A percentile compares a stretch with the other conserved stretches of the same genome.
These are phyloP conservation scores for Brachionus asplanchnoidis DNA, from an alignment of 1,140 invertebrate genomes.

Conservation along the genomic window DNA sequence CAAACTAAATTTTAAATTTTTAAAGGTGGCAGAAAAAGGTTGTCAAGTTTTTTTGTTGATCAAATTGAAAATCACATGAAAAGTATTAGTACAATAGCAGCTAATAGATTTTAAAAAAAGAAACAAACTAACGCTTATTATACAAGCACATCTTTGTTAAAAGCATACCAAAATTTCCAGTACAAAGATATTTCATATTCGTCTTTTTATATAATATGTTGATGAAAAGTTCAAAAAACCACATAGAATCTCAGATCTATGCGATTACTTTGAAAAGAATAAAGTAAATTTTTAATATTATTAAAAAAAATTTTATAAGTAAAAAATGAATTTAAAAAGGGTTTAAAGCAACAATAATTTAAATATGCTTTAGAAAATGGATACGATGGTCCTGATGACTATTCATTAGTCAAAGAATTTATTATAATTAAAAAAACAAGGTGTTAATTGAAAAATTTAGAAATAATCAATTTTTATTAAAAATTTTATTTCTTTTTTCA, in stretches of 20 bases:
- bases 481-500: neutral
- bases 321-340: no score
- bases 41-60: neutral
- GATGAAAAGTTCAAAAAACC: neutral
- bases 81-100: neutral
- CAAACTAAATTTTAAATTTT: neutral
- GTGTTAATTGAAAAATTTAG: no score
- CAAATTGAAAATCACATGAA: neutral
- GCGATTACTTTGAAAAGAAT: neutral
- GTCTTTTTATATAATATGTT: neutral
- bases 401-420: no score
- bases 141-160: neutral
- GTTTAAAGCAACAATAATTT: no score
- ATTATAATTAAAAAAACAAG: no score
- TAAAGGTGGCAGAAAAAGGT: neutral
- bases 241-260: neutral
- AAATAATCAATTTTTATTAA: no score
- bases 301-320: no score
- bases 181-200: conserved; percentile 4
- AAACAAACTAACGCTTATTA: conserved; percentile 1
- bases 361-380: no score
- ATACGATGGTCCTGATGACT: no score
- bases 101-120: conserved; percentile 3
- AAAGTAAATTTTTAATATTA: neutral
- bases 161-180: neutral